Percentiles rank a stretch among this genome's conserved stretches.
phyloP scores from a whole-genome alignment of 2,113 vertebrate species.

The Lamprotornis superbus region DNA sequence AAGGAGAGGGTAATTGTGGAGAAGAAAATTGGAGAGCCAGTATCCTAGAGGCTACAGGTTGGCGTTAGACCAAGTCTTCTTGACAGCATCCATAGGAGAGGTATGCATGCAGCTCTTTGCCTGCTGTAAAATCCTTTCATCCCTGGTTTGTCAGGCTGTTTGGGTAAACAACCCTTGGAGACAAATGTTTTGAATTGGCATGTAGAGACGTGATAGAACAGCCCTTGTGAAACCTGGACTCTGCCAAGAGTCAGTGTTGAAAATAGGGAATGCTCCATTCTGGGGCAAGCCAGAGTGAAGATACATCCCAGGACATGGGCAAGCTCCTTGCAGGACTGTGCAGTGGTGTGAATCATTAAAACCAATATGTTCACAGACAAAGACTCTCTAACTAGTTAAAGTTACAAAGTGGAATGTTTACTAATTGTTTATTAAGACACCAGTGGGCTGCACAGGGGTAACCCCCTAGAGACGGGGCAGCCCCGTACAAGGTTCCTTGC shows the following conservation, averaged over 20 bases:
- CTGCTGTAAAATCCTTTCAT: not conserved
- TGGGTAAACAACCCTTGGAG: not conserved
- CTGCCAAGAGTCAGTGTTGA: fast-evolving
- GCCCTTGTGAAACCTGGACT: not conserved
- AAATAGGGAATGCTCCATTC: fast-evolving
- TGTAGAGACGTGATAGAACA: fast-evolving
- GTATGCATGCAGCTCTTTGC: not conserved
- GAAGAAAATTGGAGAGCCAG: not conserved
- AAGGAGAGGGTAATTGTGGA: not conserved
- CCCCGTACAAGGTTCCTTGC: too few relatives aligned
- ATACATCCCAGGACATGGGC: fast-evolving
- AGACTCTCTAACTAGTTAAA: too few relatives aligned
- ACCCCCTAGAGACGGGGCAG: too few relatives aligned
- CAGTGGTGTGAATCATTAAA: not conserved
- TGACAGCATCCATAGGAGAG: not conserved
- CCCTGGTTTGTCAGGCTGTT: not conserved
- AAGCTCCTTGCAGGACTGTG: not conserved
- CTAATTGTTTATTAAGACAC: too few relatives aligned
- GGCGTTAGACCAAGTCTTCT: not conserved
- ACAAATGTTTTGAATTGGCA: not conserved
- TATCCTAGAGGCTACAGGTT: not conserved
- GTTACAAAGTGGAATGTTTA: too few relatives aligned
- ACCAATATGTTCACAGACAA: too few relatives aligned
- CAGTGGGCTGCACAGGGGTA: too few relatives aligned
- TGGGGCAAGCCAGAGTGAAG: fast-evolving